phyloP scores from a whole-genome alignment of 2,113 vertebrate species.

The Mesoclemmys tuberculata region DNA sequence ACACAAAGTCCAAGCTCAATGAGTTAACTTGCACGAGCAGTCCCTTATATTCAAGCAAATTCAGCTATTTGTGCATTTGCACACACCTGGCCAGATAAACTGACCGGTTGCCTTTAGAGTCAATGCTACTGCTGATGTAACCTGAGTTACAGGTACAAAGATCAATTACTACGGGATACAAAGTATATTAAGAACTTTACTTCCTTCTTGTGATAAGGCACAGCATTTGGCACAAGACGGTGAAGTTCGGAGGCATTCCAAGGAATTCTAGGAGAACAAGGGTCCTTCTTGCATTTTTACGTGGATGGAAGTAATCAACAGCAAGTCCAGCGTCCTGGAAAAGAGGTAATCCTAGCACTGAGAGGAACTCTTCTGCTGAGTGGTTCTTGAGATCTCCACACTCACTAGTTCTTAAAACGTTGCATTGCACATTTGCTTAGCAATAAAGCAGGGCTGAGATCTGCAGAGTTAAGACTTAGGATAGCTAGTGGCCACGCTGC shows the following conservation, averaged over 20 bases:
- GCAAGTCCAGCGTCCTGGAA: neutral
- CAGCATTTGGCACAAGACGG: neutral
- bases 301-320: neutral
- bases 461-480: neutral
- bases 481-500: neutral
- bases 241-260: accelerated
- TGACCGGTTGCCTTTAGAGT: neutral
- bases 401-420: neutral
- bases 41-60: neutral
- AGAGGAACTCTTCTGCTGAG: accelerated
- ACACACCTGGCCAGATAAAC: neutral
- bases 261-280: neutral
- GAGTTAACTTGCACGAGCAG: accelerated
- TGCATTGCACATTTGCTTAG: neutral
- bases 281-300: neutral
- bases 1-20: accelerated
- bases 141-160: neutral
- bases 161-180: neutral
- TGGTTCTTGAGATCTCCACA: neutral
- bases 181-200: accelerated
- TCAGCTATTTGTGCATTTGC: neutral
- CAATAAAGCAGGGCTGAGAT: neutral
- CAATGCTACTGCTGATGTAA: neutral
- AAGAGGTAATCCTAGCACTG: slow-evolving; percentile 10
- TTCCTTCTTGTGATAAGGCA: neutral